Percentiles rank a stretch among this genome's conserved stretches.
These are phyloP conservation scores for Oophaga sylvatica DNA, from an alignment of 2,797 vertebrate species.

Conservation along the genomic window DNA sequence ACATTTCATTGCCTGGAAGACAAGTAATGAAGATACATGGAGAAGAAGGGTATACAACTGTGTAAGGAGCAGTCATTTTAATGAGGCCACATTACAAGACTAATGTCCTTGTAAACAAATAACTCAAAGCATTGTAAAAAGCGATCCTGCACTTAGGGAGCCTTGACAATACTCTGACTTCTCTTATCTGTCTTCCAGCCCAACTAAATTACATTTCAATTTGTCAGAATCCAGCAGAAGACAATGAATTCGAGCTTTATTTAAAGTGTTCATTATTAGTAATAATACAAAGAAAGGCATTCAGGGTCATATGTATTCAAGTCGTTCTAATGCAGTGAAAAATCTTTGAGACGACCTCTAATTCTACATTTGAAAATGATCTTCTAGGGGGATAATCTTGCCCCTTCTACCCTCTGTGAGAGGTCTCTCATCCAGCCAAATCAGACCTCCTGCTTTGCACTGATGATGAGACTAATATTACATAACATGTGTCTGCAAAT, in stretches of 20 bases:
- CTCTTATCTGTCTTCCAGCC: neutral
- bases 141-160: neutral
- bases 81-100: conserved; percentile 17
- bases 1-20: neutral
- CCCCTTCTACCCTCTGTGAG: too few species aligned
- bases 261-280: neutral
- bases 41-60: neutral
- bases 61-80: conserved; percentile 9
- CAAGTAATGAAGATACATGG: conserved; percentile 25
- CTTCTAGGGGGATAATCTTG: too few species aligned
- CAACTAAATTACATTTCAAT: neutral
- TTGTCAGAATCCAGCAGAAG: conserved; percentile 1
- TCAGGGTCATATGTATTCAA: neutral
- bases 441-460: too few species aligned
- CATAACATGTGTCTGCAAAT: too few species aligned
- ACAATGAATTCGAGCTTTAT: neutral
- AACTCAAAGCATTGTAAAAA: conserved; percentile 6
- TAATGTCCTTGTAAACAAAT: conserved; percentile 25
- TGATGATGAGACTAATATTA: too few species aligned
- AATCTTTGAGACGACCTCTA: too few species aligned
- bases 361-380: too few species aligned
- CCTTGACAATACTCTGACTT: neutral
- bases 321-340: neutral
- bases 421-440: too few species aligned
- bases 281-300: neutral